Evolutionary conservation across 2,888 invertebrate genomes (phyloP).

Genomic region (Acanthosepion esculentum): DNA sequence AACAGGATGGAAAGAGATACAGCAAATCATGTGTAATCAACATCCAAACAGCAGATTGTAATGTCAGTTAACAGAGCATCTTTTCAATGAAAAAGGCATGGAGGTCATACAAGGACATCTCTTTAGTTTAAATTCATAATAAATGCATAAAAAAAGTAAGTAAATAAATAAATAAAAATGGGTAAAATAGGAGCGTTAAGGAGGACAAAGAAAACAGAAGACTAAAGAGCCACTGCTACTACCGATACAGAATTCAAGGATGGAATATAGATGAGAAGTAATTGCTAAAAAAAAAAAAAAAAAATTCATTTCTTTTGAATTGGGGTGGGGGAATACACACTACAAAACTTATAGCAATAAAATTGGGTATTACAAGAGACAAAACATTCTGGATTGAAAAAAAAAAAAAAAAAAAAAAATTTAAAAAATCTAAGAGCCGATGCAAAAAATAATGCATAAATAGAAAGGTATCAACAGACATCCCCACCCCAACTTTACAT

Average conservation of each 20-base stretch:
- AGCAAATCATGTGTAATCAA: neutral
- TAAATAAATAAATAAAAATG: neutral
- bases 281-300: neutral
- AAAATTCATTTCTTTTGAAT: neutral
- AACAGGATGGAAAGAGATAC: neutral
- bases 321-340: too few species aligned
- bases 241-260: constrained; percentile 2
- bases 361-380: neutral
- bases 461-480: neutral
- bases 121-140: constrained; percentile 15
- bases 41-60: neutral
- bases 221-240: neutral
- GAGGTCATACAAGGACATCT: neutral
- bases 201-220: neutral
- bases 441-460: neutral
- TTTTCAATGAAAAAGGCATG: neutral
- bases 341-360: neutral
- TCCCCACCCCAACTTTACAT: neutral
- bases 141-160: neutral
- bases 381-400: neutral
- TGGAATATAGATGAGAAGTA: neutral
- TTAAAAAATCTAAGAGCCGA: neutral
- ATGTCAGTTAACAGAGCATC: neutral
- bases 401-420: neutral
- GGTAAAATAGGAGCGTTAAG: neutral